phyloP scores from a whole-genome alignment of 1,140 invertebrate species.

The Sipha flava region DNA sequence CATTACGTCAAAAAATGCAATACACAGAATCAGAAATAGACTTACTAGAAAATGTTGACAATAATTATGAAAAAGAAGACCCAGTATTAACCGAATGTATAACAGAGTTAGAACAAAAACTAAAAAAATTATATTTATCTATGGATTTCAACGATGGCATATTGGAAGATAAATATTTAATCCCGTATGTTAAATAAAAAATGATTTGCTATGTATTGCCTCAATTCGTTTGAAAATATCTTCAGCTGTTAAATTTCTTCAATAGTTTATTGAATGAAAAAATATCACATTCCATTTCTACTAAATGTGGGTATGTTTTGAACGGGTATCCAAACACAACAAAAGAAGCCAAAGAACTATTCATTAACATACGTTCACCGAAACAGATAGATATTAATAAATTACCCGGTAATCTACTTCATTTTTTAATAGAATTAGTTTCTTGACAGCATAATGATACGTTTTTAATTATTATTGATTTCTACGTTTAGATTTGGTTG shows the following conservation, averaged over 20 bases:
- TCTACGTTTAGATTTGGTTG: neutral
- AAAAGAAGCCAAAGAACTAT: neutral
- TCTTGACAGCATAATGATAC: neutral
- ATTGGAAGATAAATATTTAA: neutral
- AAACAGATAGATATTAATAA: neutral
- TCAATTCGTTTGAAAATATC: no score
- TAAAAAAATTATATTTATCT: neutral
- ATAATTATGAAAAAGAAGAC: neutral
- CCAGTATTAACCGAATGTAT: neutral
- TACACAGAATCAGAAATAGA: neutral
- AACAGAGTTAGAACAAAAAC: neutral
- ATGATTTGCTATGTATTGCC: no score
- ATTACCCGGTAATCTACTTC: neutral
- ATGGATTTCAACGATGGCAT: neutral
- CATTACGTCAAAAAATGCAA: neutral
- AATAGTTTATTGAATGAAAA: neutral
- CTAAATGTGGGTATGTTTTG: neutral
- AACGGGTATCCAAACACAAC: neutral
- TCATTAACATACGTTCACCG: neutral
- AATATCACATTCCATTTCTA: neutral
- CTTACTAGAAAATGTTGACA: neutral
- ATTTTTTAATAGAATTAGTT: no score
- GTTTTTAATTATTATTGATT: neutral
- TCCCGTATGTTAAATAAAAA: neutral
- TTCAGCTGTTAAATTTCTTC: no score